Evolutionary conservation across 2,113 vertebrate genomes (phyloP).

Genomic region (Brachyistius frenatus): DNA sequence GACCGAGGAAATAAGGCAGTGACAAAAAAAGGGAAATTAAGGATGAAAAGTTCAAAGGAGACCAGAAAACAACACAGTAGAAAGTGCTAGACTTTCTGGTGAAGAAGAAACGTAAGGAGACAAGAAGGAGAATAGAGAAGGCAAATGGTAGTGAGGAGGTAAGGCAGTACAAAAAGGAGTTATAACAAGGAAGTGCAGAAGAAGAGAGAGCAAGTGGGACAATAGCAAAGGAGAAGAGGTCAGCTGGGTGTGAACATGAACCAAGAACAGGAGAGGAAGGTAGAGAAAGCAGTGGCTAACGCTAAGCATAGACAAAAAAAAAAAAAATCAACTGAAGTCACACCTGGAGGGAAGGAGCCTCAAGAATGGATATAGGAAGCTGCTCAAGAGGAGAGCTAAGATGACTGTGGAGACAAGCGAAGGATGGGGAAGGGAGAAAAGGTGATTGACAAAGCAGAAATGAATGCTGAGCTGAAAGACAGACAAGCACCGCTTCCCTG

Average conservation of each 20-base stretch:
- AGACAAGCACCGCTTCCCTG: not conserved
- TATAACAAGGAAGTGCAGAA: slow-evolving; percentile 26
- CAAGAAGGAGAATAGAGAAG: not conserved
- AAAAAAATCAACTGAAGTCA: slow-evolving; percentile 34
- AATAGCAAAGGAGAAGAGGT: slow-evolving; percentile 23
- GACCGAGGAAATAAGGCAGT: not conserved
- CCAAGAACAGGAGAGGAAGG: slow-evolving; percentile 3
- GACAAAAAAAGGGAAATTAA: slow-evolving; percentile 19
- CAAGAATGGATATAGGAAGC: slow-evolving; percentile 23
- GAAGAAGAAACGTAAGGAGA: slow-evolving; percentile 12
- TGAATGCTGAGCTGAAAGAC: slow-evolving; percentile 24
- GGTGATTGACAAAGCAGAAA: slow-evolving; percentile 8
- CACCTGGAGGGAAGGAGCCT: slow-evolving; percentile 13
- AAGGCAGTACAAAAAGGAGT: slow-evolving; percentile 3
- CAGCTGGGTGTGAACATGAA: slow-evolving; percentile 39
- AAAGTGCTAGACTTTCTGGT: slow-evolving; percentile 22
- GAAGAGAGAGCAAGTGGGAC: slow-evolving; percentile 41
- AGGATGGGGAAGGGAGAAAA: slow-evolving; percentile 22
- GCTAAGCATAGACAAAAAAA: slow-evolving; percentile 33
- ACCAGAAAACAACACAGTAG: slow-evolving; percentile 38
- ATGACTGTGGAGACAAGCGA: slow-evolving; percentile 31
- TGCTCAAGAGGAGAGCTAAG: slow-evolving; percentile 19
- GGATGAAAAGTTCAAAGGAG: slow-evolving; percentile 25
- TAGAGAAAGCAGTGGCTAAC: slow-evolving; percentile 16
- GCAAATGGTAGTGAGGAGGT: not conserved